Conservation (phyloP, 2,888 invertebrate species). For the Dendrolimus houi region DNA sequence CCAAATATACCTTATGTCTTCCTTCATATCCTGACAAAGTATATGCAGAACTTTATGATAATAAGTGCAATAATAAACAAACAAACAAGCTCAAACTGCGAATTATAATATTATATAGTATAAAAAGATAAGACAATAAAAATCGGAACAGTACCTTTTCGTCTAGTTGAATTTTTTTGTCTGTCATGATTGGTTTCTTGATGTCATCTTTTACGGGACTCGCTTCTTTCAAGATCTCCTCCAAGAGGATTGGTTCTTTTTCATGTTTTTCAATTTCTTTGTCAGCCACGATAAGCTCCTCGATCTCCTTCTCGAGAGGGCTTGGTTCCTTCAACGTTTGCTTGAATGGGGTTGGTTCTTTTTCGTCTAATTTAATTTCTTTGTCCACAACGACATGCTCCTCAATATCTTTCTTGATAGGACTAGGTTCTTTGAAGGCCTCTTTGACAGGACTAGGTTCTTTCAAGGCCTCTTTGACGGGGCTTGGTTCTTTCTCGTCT, state of each 20-base stretch:
- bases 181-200: constrained; percentile 3
- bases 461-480: no score
- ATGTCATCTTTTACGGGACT: constrained; percentile 5
- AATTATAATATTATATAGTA: no score
- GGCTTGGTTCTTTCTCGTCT: no score
- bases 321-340: background rate
- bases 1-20: no score
- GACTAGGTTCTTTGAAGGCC: background rate
- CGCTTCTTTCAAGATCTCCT: constrained; percentile 1
- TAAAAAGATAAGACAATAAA: no score
- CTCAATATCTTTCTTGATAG: constrained; percentile 2
- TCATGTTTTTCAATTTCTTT: background rate
- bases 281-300: background rate
- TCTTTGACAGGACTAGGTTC: background rate
- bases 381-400: constrained; percentile 1
- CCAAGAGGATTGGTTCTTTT: background rate
- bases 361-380: constrained; percentile 5
- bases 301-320: background rate
- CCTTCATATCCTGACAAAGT: no score
- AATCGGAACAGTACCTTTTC: constrained; percentile 4
- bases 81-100: no score
- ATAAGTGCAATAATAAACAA: no score
- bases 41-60: no score
- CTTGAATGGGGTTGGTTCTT: background rate
- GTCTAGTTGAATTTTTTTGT: constrained; percentile 2